A percentile compares a stretch with the other conserved stretches of the same genome.
Conservation (phyloP, 2,113 vertebrate genomes). For the Tenebrosternarchus preto region DNA sequence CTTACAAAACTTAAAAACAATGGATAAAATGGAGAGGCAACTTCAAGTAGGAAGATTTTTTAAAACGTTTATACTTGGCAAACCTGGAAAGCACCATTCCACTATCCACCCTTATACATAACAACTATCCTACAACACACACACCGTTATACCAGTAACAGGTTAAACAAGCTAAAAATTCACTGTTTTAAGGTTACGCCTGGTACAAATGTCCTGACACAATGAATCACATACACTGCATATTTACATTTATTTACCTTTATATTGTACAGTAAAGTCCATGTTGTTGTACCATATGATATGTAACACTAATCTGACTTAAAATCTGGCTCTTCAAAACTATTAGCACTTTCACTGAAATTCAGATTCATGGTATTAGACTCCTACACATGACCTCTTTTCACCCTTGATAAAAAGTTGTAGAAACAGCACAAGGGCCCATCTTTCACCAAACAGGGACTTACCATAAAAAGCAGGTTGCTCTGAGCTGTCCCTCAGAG, state of each 20-base stretch:
- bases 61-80: too few relatives aligned
- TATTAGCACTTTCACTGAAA: too few relatives aligned
- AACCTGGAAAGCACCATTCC: background rate
- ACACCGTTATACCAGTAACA: background rate
- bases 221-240: too few relatives aligned
- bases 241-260: too few relatives aligned
- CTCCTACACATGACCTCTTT: too few relatives aligned
- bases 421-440: background rate
- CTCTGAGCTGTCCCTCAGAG: slow-evolving; percentile 56
- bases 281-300: background rate
- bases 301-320: background rate
- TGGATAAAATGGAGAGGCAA: background rate
- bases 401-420: too few relatives aligned
- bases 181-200: background rate
- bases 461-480: slow-evolving; percentile 70
- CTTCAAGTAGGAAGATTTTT: background rate
- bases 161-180: background rate
- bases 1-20: background rate
- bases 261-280: too few relatives aligned
- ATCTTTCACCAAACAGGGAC: slow-evolving; percentile 31
- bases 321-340: too few relatives aligned
- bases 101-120: background rate
- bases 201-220: too few relatives aligned
- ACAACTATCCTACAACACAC: background rate
- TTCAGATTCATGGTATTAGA: too few relatives aligned